Base-by-base conservation (phyloP, 2,797 vertebrate genomes). In the Lacerta viridis region DNA sequence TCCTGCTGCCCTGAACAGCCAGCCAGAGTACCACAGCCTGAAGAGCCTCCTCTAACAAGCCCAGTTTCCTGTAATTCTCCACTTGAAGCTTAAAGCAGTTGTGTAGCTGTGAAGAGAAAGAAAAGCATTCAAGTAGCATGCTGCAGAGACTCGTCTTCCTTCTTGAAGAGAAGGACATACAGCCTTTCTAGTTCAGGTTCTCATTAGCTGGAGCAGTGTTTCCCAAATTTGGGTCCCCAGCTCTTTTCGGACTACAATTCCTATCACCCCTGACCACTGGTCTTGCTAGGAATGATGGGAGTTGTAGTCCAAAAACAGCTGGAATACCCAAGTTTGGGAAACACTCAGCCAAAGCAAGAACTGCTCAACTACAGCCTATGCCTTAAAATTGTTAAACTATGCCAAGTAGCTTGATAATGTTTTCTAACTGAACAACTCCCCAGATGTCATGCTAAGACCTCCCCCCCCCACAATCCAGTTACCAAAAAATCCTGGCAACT, bases 11-110 rank as follows among this genome's bases (percentile, higher is more conserved):
- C 66, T 98, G 95, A 2, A 96, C 97, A 27, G 89, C 94, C 91
- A 99, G 95, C 98, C 98, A 99, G 84, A 94, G 91, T 76, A 96
- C 96, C 78, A 98, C 97, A 90, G 97, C 97, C 79, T 96, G 96
- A 61, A 98, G 95, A 1, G 98, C 98, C 23, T 89, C 93, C 39
- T 97, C 97, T 59, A 95, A 93, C 82, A 88, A 92, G 64, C 97
- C 98, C n/a, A 96, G 95, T 55, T 97, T 97, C 72, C 97, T 97
- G 91, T 96, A 97, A 29, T 97, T 96, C 94, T 99, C 98, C 59
- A 98, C 98, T 0, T 97, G 97, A 85, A 99, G 95, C 96, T 98
- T 97, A 96, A 99, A 99, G 80, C 96, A 98, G 3, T 97, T 97
- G 91, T 97, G 98, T 82, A 98, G 79, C 99, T 99, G 92, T 17